Base-by-base conservation (phyloP, 2,113 vertebrate species). In the Phaethon lepturus region DNA sequence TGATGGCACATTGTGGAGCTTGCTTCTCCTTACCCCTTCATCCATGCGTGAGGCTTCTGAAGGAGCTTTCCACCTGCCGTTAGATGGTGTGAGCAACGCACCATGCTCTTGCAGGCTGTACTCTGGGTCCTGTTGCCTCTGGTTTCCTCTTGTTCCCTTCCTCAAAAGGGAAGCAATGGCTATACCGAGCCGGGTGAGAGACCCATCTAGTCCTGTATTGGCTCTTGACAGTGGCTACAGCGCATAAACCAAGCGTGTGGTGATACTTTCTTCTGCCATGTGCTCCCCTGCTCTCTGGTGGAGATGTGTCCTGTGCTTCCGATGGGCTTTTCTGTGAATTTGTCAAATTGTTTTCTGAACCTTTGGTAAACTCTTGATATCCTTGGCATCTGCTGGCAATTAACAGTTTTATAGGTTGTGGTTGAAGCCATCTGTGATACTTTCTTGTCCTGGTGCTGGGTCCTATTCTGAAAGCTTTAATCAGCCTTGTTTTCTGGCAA, bases 21-120 rank as follows among this genome's bases (percentile, higher is more conserved):
- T 50, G 7, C n/a, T 72, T 60, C 55, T 68, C 28, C 18, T 76
- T 42, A 50, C 10, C 24, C 28, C 35, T 59, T 60, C 35, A 17
- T 76, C 52, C 11, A 3, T 7, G 9, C 49, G 17, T 24, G 45
- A 87, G 26, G 55, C 31, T 79, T 69, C 62, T 60, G 77, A 59
- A 76, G 31, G 76, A 56, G 53, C 53, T 68, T 87, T 64, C 18
- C n/a, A 38, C 22, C 14, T 0, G 1, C 40, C 0, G 0, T 7
- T 68, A 72, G 50, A 23, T 90, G 50, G 26, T 38, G 22, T 42
- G 50, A 69, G 72, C 40, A 42, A 28, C 29, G 28, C 10, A 18
- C 24, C 0, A 1, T 53, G 15, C 72, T 74, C 23, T 35, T 62
- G 66, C 60, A 63, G 25, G 19, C n/a, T 38, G 11, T 52, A 4